These are phyloP conservation scores for Acrocephalus scirpaceus DNA, from an alignment of 2,797 vertebrate genomes.

Conservation along the genomic window DNA sequence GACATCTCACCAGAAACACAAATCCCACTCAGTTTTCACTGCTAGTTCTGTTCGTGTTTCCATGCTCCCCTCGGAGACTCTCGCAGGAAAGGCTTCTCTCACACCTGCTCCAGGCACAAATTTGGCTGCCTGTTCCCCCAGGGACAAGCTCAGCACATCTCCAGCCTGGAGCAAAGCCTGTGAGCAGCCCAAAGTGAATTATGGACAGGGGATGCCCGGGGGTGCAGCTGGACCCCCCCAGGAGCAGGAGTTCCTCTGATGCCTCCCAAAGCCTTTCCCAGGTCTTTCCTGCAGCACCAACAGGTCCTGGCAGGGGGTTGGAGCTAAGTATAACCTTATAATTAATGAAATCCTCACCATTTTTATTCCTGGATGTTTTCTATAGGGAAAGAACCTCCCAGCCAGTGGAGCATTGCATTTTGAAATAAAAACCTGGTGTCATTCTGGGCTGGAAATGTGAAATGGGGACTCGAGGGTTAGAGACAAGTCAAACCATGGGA, in stretches of 20 bases:
- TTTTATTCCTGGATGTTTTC: background rate
- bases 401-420: background rate
- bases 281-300: background rate
- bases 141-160: background rate
- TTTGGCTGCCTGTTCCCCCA: background rate
- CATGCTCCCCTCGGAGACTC: constrained; percentile 44
- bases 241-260: background rate
- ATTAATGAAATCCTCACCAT: background rate
- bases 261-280: background rate
- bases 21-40: constrained; percentile 65
- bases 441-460: background rate
- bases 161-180: background rate
- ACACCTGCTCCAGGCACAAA: constrained; percentile 36
- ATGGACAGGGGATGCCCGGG: background rate
- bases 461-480: constrained; percentile 32
- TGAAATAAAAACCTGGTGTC: constrained; percentile 16
- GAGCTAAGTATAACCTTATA: background rate
- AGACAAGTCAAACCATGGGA: constrained; percentile 54
- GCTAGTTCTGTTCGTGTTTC: constrained; percentile 49
- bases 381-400: background rate
- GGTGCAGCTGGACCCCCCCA: background rate
- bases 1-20: constrained; percentile 64
- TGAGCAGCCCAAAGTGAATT: background rate
- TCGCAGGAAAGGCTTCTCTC: constrained; percentile 56
- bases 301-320: background rate